A percentile compares a stretch with the other conserved stretches of the same genome.
These are phyloP conservation scores for Poicephalus gulielmi DNA, from an alignment of 2,113 vertebrate genomes.

Conservation along the genomic window DNA sequence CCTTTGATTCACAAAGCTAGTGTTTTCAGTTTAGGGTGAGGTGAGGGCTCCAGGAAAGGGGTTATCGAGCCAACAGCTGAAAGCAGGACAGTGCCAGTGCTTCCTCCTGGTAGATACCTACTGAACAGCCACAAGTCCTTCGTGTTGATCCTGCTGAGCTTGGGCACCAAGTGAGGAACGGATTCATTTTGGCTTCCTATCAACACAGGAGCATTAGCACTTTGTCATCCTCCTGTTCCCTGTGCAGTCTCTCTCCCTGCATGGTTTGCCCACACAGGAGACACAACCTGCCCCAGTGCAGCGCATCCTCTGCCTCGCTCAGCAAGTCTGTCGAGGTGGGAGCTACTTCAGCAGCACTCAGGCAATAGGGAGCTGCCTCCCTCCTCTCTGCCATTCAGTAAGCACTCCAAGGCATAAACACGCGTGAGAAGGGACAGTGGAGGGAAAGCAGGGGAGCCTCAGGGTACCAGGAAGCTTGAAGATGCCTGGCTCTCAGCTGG, in stretches of 20 bases:
- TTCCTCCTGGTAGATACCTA: not conserved
- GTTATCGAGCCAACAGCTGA: not conserved
- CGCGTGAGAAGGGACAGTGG: not conserved
- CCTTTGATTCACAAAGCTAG: slow-evolving; percentile 76
- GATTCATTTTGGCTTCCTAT: slow-evolving; percentile 7
- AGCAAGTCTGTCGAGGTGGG: not conserved
- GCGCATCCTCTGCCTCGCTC: not conserved
- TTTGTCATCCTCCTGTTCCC: not conserved
- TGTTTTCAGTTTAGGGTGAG: slow-evolving; percentile 23
- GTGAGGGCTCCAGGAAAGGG: not conserved
- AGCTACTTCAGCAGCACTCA: not conserved
- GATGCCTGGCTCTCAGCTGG: slow-evolving; percentile 23
- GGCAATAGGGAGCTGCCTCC: not conserved
- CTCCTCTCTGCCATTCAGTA: not conserved
- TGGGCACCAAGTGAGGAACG: not conserved
- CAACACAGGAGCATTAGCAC: not conserved
- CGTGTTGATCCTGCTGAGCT: not conserved
- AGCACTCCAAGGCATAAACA: not conserved
- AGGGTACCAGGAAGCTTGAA: not conserved
- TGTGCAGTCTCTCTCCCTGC: not conserved
- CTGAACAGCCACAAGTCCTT: not conserved
- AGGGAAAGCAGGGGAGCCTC: not conserved
- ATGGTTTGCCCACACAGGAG: not conserved
- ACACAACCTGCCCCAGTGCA: not conserved
- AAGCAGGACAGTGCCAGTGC: not conserved